Percentiles rank a stretch among this genome's conserved stretches.
phyloP scores from a whole-genome alignment of 2,888 invertebrate genomes.

The Herminia tarsipennalis region DNA sequence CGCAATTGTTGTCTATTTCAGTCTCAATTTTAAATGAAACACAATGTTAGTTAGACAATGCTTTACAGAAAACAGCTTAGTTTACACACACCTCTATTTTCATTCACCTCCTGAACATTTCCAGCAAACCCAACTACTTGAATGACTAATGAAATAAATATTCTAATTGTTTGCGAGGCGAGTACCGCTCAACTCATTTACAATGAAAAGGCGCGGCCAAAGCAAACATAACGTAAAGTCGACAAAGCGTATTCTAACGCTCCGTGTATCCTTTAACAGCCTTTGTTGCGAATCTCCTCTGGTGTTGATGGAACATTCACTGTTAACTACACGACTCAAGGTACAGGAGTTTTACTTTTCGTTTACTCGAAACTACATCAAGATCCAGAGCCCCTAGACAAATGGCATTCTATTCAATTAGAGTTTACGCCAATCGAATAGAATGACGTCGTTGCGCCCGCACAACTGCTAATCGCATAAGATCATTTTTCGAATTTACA shows the following conservation, averaged over 20 bases:
- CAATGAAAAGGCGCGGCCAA: conserved; percentile 51
- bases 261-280: conserved; percentile 58
- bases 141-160: conserved; percentile 41
- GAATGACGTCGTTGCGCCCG: no score
- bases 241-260: conserved; percentile 65
- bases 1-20: no score
- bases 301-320: conserved; percentile 58
- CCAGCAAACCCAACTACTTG: conserved; percentile 10
- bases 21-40: no score
- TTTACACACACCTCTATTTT: background rate
- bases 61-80: background rate
- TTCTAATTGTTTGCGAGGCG: conserved; percentile 35
- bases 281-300: conserved; percentile 63
- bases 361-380: no score
- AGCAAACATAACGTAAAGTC: conserved; percentile 55
- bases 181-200: conserved; percentile 31
- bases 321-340: conserved; percentile 35
- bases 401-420: no score
- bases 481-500: no score
- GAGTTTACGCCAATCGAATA: no score
- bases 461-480: no score
- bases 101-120: conserved; percentile 9
- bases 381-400: no score
- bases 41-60: no score
- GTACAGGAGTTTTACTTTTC: conserved; percentile 15